Base-by-base conservation (phyloP, 2,113 vertebrate genomes). In the Carassius auratus region DNA sequence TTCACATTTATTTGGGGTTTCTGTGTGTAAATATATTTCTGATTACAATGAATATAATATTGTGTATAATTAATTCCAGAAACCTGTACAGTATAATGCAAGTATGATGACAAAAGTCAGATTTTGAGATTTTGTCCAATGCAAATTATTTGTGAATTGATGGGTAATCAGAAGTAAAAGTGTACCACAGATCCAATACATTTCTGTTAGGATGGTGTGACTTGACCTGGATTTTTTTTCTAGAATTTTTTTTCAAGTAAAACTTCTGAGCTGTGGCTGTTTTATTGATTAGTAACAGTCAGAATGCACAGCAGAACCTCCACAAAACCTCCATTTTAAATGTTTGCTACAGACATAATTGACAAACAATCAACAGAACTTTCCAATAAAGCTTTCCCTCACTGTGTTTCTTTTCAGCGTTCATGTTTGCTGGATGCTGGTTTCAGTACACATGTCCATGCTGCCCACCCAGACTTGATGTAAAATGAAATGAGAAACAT, bases 201-300 rank as follows among this genome's bases (percentile, higher is more conserved):
- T 62, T 62, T 21, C 9, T 76, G 45, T 17, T 52, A 21, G 73
- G 23, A n/a, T 5, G 8, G 15, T 57, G 8, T 62, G 61, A 68
- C 8, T 81, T 68, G 26, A 66, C 45, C n/a, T 76, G 62, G 79
- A 81, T n/a, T 52, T 17, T 68, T 68, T 81, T 19, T 9, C 33
- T 19, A n/a, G 52, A 33, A 19, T 10, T 33, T 19, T 50, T 76
- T 76, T 68, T 17, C 3, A 33, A 68, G 64, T 71, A 42, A 42
- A 30, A 50, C 62, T 68, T 8, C 62, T 68, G 61, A 68, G 79
- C 62, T 68, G 23, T 68, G 38, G 38, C 10, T 68, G 14, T n/a
- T 69, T 81, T 69, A 81, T 81, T 81, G 62, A 81, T 30, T 68
- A 14, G 21, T 3, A 52, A 26, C 42, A 21, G 61, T 42, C 57